Conservation (phyloP, 2,888 invertebrate species). For the Nomada ferruginata region DNA sequence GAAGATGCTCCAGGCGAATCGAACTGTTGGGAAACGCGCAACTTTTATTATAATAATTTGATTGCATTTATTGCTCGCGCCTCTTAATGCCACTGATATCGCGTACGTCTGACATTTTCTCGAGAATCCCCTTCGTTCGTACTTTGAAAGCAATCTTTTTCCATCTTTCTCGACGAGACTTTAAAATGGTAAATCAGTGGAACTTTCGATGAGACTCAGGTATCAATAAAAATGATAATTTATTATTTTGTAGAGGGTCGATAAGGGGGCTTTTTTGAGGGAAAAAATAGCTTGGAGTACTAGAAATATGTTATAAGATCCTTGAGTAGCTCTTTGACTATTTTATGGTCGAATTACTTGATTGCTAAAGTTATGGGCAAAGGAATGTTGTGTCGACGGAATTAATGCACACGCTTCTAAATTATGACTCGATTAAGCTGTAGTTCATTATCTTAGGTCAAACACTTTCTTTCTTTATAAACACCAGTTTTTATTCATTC, state of each 20-base stretch:
- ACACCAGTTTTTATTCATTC: too few relatives aligned
- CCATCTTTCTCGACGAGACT: neutral
- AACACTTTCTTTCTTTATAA: too few relatives aligned
- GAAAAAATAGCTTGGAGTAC: too few relatives aligned
- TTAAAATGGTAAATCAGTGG: too few relatives aligned
- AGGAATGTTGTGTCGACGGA: neutral
- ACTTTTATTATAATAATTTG: conserved; percentile 29
- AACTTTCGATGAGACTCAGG: too few relatives aligned
- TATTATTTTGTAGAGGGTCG: neutral
- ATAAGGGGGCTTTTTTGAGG: neutral
- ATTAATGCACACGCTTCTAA: neutral
- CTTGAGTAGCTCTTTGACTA: conserved; percentile 11
- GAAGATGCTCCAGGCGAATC: neutral
- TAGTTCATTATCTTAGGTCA: neutral
- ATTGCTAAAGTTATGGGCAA: neutral
- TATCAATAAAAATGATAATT: too few relatives aligned
- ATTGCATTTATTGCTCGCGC: conserved; percentile 30
- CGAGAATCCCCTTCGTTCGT: neutral
- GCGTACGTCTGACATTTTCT: conserved; percentile 36
- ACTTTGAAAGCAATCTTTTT: neutral
- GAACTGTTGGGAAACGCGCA: conserved; percentile 11
- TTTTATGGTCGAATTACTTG: conserved; percentile 6
- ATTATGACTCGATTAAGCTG: neutral
- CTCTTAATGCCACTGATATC: conserved; percentile 35
- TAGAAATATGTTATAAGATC: neutral